Conservation (phyloP, 2,113 vertebrate species). For the Podarcis muralis region DNA sequence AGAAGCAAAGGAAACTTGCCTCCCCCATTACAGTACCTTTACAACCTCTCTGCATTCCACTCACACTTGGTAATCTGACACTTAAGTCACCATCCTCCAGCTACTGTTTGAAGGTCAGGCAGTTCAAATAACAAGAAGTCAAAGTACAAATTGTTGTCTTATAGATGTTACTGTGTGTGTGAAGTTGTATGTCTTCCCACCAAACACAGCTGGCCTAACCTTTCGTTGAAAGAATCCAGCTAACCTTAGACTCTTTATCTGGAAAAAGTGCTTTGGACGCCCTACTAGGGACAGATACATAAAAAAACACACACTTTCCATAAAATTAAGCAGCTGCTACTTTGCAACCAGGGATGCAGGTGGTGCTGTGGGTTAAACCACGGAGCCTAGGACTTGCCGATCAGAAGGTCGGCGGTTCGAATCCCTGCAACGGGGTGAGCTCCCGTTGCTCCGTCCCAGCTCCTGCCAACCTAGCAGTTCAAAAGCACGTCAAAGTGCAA, state of each 20-base stretch:
- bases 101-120: slow-evolving; percentile 56
- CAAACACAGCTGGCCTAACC: neutral
- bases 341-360: neutral
- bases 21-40: slow-evolving; percentile 20
- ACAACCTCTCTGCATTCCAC: slow-evolving; percentile 56
- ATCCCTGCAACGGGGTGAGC: no score
- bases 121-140: slow-evolving; percentile 51
- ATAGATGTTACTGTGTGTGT: slow-evolving; percentile 43
- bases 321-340: neutral
- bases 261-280: slow-evolving; percentile 5
- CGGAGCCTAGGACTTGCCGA: no score
- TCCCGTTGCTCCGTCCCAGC: no score
- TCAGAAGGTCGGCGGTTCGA: no score
- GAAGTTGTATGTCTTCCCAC: slow-evolving; percentile 5
- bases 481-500: no score
- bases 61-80: slow-evolving; percentile 41
- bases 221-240: slow-evolving; percentile 38
- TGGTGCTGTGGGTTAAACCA: no score
- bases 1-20: slow-evolving; percentile 16
- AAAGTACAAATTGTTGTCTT: slow-evolving; percentile 55
- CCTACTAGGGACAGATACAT: neutral
- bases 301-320: neutral
- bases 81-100: slow-evolving; percentile 54
- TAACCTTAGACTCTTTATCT: slow-evolving; percentile 46
- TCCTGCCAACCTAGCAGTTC: no score